Evolutionary conservation across 1,140 invertebrate genomes (phyloP).

Genomic region (Onthophagus taurus): DNA sequence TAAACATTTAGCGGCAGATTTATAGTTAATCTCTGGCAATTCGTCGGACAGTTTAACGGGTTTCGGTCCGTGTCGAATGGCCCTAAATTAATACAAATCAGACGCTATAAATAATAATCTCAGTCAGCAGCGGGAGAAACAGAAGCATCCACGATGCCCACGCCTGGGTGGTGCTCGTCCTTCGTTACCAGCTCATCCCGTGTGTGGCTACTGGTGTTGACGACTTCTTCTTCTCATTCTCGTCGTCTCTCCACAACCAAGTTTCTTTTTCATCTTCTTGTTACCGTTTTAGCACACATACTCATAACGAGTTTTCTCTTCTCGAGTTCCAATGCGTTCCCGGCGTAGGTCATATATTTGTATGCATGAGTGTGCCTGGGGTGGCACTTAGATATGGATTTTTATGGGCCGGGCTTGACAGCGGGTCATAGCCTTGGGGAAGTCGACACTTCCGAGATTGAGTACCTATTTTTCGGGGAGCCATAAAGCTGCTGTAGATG

Average conservation of each 20-base stretch:
- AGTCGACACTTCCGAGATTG: slow-evolving; percentile 9
- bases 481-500: background rate
- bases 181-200: slow-evolving; percentile 5
- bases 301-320: slow-evolving; percentile 10
- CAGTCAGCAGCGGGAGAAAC: slow-evolving; percentile 2
- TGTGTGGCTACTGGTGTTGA: slow-evolving; percentile 8
- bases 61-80: too few relatives aligned
- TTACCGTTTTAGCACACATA: too few relatives aligned
- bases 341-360: slow-evolving; percentile 3
- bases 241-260: too few relatives aligned
- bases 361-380: slow-evolving; percentile 8
- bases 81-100: too few relatives aligned
- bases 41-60: too few relatives aligned
- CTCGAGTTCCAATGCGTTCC: slow-evolving; percentile 2
- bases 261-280: too few relatives aligned
- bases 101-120: slow-evolving; percentile 11
- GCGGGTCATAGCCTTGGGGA: slow-evolving; percentile 1
- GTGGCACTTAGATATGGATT: slow-evolving; percentile 7
- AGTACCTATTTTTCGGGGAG: slow-evolving; percentile 8
- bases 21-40: too few relatives aligned
- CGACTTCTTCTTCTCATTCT: slow-evolving; percentile 5
- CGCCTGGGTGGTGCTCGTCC: slow-evolving; percentile 8
- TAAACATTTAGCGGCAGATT: too few relatives aligned
- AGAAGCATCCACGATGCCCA: slow-evolving; percentile 8
- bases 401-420: slow-evolving; percentile 7